These are phyloP conservation scores for Pollimyrus isidori DNA, from an alignment of 2,113 vertebrate species.

Conservation along the genomic window DNA sequence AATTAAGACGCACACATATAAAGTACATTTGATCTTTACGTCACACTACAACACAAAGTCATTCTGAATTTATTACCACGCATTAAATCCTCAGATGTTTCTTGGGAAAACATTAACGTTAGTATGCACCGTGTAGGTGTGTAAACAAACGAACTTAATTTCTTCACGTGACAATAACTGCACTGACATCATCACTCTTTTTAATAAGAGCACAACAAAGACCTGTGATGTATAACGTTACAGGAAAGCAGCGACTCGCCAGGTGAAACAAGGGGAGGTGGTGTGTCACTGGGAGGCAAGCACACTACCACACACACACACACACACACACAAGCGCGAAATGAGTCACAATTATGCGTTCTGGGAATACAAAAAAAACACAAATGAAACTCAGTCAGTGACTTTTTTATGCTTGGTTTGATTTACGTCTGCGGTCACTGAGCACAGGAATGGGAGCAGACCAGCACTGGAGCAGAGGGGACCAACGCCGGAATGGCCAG, in stretches of 20 bases:
- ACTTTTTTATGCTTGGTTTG: conserved; percentile 38
- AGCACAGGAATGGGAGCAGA: conserved; percentile 45
- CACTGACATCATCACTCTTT: background rate
- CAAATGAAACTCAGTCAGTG: conserved; percentile 31
- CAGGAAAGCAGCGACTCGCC: background rate
- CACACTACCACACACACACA: background rate
- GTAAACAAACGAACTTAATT: background rate
- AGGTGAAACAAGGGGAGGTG: background rate
- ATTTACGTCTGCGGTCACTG: conserved; percentile 35
- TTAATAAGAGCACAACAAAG: background rate
- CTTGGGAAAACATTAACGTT: background rate
- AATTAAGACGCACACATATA: background rate
- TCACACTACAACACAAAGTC: background rate
- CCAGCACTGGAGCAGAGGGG: conserved; percentile 37
- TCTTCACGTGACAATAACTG: background rate
- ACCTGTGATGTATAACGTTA: background rate
- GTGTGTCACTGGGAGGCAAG: background rate
- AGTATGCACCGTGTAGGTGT: background rate
- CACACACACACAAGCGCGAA: background rate
- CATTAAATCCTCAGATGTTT: background rate
- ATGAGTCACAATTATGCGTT: background rate
- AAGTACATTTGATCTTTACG: background rate
- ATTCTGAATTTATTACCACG: background rate
- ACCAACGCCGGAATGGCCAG: conserved; percentile 46
- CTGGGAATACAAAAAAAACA: background rate